Base-by-base conservation (phyloP, 1,140 invertebrate species). In the Hylaeus anthracinus region DNA sequence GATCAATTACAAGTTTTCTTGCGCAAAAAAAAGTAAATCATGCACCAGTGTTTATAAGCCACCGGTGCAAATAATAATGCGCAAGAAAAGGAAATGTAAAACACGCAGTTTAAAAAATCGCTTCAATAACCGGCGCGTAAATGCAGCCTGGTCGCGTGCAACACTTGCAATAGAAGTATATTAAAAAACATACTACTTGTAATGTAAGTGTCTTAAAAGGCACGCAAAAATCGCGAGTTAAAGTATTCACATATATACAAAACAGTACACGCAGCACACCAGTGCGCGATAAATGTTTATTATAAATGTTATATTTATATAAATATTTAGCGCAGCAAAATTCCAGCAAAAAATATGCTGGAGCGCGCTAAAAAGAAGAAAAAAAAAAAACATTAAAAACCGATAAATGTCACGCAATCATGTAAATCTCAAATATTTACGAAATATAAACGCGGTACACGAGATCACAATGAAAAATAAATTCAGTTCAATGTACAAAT, bases 201-300 rank as follows among this genome's bases (percentile, higher is more conserved):
- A 26, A 26, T 26, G 26, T 26, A 26, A 26, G 26, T 26, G 26
- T 26, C 26, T 26, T 26, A 48, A 56, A 66, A 39, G 26, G 26
- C 26, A 26, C 2, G 37, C 0, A n/a, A 66, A 66, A 53, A 26
- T 15, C 15, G 3, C n/a, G 9, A 5, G 39, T 14, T 48, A 48
- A 14, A 8, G 10, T 71, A 1, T 43, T 12, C 8, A 14, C 6
- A 3, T 14, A n/a, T 9, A 67, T 53, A 73, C 5, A 64, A 64
- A 81, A 41, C 37, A 63, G 65, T 15, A n/a, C 53, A 45, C 71
- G 72, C 82, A 51, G 53, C 39, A 51, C 45, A 55, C 37, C 55
- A 14, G n/a, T 15, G 56, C 66, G 37, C 53, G 26, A 74, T 43
- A n/a, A 12, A 61, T 61, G 48, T 67, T 70, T 26, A 26, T 26